These are phyloP conservation scores for Puffinus mauretanicus DNA, from an alignment of 2,113 vertebrate genomes.

Conservation along the genomic window DNA sequence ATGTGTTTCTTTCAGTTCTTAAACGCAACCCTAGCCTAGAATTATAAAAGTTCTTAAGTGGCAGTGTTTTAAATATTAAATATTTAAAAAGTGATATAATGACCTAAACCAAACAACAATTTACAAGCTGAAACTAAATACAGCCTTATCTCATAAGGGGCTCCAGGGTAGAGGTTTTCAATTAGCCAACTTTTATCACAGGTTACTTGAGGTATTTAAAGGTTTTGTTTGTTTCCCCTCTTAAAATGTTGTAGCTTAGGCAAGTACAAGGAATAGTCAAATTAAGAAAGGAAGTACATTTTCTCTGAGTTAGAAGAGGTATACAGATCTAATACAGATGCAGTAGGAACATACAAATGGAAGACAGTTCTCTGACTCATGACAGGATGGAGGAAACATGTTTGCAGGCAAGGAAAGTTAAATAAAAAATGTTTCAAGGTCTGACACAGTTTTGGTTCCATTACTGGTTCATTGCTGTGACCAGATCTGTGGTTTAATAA, in stretches of 20 bases:
- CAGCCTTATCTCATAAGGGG: not conserved
- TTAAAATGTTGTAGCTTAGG: not conserved
- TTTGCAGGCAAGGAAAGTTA: not conserved
- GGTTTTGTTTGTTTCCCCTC: not conserved
- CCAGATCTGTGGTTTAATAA: not conserved
- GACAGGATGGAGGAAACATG: not conserved
- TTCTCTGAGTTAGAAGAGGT: not conserved
- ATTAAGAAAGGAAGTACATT: not conserved
- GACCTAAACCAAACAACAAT: not conserved
- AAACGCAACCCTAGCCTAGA: not conserved
- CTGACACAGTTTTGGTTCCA: not conserved
- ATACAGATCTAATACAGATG: not conserved
- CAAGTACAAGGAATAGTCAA: not conserved
- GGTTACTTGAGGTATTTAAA: not conserved
- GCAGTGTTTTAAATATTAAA: not conserved
- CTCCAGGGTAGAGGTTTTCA: not conserved
- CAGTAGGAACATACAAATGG: not conserved
- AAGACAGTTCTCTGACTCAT: not conserved
- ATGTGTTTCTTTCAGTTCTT: not conserved
- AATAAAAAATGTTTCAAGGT: not conserved
- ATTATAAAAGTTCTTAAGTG: not conserved
- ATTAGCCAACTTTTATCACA: not conserved
- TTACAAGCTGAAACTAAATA: not conserved
- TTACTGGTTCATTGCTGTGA: not conserved
- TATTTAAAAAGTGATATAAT: not conserved